Evolutionary conservation across 2,113 vertebrate genomes (phyloP).

Genomic region (Aviceda subcristata): DNA sequence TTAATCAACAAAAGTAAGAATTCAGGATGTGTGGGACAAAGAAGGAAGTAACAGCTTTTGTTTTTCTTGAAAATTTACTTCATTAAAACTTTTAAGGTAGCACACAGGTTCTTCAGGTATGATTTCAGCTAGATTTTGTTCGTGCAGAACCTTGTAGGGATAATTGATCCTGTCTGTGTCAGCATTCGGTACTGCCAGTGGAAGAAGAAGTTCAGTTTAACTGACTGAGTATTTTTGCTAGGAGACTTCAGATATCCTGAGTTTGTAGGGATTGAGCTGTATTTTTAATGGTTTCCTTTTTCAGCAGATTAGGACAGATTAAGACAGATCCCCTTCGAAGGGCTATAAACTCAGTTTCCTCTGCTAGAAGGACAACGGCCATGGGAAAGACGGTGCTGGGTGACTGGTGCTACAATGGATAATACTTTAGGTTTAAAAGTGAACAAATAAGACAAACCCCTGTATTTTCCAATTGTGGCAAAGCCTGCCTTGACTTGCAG

Average conservation of each 20-base stretch:
- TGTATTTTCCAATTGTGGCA: neutral
- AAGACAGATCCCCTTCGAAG: neutral
- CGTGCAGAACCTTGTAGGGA: neutral
- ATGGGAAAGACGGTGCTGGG: neutral
- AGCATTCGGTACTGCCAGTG: neutral
- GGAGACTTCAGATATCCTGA: neutral
- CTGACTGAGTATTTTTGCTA: neutral
- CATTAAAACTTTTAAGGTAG: neutral
- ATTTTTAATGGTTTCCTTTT: neutral
- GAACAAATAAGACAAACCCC: neutral
- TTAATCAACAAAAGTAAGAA: neutral
- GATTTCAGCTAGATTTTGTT: neutral
- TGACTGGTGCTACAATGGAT: neutral
- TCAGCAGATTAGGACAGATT: neutral
- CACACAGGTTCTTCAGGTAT: neutral
- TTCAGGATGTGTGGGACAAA: neutral
- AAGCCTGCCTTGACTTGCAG: neutral
- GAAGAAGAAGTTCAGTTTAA: neutral
- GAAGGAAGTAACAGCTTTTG: neutral
- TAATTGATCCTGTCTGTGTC: neutral
- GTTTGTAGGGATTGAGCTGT: neutral
- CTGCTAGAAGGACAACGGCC: neutral
- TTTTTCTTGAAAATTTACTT: neutral
- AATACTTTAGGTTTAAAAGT: neutral
- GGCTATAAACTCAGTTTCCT: neutral